phyloP scores from a whole-genome alignment of 2,797 vertebrate genomes.

The Thalassophryne amazonica region DNA sequence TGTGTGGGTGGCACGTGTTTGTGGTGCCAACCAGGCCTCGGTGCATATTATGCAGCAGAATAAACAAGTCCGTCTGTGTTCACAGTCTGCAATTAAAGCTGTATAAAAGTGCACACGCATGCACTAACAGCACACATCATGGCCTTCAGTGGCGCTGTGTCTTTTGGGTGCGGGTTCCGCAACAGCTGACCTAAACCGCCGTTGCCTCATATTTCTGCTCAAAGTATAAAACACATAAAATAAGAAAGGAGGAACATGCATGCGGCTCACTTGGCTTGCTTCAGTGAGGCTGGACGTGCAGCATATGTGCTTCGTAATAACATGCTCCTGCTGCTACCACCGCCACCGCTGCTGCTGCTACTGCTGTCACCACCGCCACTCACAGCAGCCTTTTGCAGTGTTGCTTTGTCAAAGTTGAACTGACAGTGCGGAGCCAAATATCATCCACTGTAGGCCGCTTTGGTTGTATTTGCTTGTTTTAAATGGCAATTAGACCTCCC shows the following conservation, averaged over 20 bases:
- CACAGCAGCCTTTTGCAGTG: slow-evolving; percentile 11
- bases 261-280: neutral
- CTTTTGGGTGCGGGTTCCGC: slow-evolving; percentile 49
- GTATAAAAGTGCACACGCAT: slow-evolving; percentile 73
- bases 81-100: slow-evolving; percentile 72
- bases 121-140: slow-evolving; percentile 66
- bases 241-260: slow-evolving; percentile 5
- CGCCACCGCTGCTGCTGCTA: no score
- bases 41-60: slow-evolving; percentile 63
- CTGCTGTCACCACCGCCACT: no score
- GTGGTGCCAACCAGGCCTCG: slow-evolving; percentile 65
- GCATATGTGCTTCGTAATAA: slow-evolving; percentile 37
- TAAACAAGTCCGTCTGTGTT: slow-evolving; percentile 75
- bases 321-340: slow-evolving; percentile 1
- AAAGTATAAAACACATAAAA: slow-evolving; percentile 42
- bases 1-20: slow-evolving; percentile 50
- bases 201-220: slow-evolving; percentile 21
- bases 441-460: slow-evolving; percentile 24
- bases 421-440: slow-evolving; percentile 1
- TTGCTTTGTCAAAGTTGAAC: slow-evolving; percentile 17
- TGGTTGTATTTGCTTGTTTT: slow-evolving; percentile 38
- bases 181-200: slow-evolving; percentile 58
- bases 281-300: neutral
- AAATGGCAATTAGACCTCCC: slow-evolving; percentile 38
- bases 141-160: slow-evolving; percentile 42